phyloP scores from a whole-genome alignment of 2,113 vertebrate genomes.

The Esox niger region DNA sequence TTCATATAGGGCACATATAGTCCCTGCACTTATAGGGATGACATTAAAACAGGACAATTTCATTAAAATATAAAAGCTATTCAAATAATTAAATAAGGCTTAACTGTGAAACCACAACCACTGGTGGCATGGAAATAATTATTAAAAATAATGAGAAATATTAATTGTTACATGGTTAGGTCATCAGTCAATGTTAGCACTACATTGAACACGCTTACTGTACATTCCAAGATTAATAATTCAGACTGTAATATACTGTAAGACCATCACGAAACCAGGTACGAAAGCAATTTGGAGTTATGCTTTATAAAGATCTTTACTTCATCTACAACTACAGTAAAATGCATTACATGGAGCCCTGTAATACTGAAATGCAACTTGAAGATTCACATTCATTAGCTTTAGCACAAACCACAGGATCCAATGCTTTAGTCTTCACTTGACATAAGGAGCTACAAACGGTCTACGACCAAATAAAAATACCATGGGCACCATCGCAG shows the following conservation, averaged over 20 bases:
- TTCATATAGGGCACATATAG: not conserved
- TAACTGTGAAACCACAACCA: slow-evolving; percentile 23
- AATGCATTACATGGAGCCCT: slow-evolving; percentile 38
- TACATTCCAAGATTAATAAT: slow-evolving; percentile 34
- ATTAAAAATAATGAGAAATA: slow-evolving; percentile 13
- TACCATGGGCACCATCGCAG: slow-evolving; percentile 19
- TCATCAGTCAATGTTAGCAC: slow-evolving; percentile 39
- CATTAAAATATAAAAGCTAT: slow-evolving; percentile 14
- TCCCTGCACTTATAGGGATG: slow-evolving; percentile 2
- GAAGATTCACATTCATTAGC: slow-evolving; percentile 40
- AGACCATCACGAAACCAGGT: slow-evolving; percentile 13
- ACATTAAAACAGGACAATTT: slow-evolving; percentile 4
- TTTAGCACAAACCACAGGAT: slow-evolving; percentile 28
- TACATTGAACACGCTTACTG: slow-evolving; percentile 38
- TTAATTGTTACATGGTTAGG: slow-evolving; percentile 6
- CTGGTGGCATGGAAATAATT: slow-evolving; percentile 5
- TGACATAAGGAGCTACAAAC: slow-evolving; percentile 33
- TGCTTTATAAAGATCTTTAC: not conserved
- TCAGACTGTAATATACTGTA: slow-evolving; percentile 25
- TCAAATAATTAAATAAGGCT: slow-evolving; percentile 25
- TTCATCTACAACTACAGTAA: slow-evolving; percentile 31
- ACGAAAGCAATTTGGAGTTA: slow-evolving; percentile 13
- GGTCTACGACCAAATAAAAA: not conserved
- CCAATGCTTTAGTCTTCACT: slow-evolving; percentile 15
- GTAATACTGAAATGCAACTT: slow-evolving; percentile 41